Evolutionary conservation across 2,113 vertebrate species (phyloP), one percentile per base, ranked within the genome.

Genomic region (Motacilla tschutschensis): DNA sequence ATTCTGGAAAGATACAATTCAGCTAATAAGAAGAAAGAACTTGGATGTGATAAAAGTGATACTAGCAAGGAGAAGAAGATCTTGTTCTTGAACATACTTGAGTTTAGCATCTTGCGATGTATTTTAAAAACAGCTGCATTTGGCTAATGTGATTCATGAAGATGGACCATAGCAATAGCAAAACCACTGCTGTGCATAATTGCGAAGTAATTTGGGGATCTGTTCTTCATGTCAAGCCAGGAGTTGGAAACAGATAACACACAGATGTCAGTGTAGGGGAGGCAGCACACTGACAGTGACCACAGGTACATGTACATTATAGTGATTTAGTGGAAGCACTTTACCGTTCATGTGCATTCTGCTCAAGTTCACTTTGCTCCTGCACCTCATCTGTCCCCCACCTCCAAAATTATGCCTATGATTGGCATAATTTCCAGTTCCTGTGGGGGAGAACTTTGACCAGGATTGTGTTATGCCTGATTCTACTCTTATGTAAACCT

Each of bases 231-330:
- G 19, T 8, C 8, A 87, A 70, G 36, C 44, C 33, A 63, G 47
- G 22, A 12, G 41, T 17, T 88, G 64, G 51, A 64, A 83, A 66
- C 13, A 76, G 47, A 21, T 65, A 79, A 51, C n/a, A 26, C 10
- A 5, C 43, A 86, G 63, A 44, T 79, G 25, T 44, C 10, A 3
- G 17, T 1, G 0, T 43, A 58, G 25, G 10, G 28, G 14, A 53
- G 53, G 64, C 33, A 73, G 33, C 63, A 17, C 28, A 35, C 16
- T 1, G 2, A n/a, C 13, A 47, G 19, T 26, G 75, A 71, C 12
- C 2, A 0, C 9, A 33, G 9, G 7, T 53, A 1, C 29, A 40
- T 1, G 2, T 65, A 20, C 21, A 3, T 63, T 83, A 40, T 1
- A 44, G 38, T 51, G 24, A 14, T 70, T 73, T 50, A 55, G 22